Evolutionary conservation across 2,113 vertebrate species (phyloP).

Genomic region (Callopanchax toddi): DNA sequence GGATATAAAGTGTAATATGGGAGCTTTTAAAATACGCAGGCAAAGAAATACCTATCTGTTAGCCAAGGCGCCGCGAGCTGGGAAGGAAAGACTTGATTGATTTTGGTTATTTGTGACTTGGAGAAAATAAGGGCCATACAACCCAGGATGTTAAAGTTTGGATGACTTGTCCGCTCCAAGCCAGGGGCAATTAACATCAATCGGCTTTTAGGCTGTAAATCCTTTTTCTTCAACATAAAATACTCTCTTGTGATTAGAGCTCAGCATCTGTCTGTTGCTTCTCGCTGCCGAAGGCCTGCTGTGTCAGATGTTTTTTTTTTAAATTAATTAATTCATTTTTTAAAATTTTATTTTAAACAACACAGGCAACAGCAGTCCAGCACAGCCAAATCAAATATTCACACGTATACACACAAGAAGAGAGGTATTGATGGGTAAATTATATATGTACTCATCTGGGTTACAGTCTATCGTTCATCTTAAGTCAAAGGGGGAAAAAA

Average conservation of each 20-base stretch:
- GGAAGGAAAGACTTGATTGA: constrained; percentile 15
- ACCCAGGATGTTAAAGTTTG: neutral
- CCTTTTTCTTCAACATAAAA: neutral
- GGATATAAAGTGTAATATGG: no score
- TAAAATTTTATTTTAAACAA: no score
- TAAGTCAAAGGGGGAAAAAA: no score
- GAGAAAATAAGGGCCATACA: constrained; percentile 1
- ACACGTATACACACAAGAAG: no score
- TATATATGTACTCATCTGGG: no score
- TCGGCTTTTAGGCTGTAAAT: constrained; percentile 18
- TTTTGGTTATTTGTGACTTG: constrained; percentile 13
- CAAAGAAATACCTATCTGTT: constrained; percentile 37
- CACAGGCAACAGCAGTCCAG: no score
- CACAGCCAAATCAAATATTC: no score
- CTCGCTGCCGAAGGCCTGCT: constrained; percentile 19
- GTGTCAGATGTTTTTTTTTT: constrained; percentile 26
- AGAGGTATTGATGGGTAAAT: no score
- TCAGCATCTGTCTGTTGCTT: constrained; percentile 13
- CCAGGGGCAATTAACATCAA: neutral
- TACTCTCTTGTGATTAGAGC: neutral
- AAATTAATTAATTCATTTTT: no score
- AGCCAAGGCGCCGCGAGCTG: constrained; percentile 28
- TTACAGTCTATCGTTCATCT: no score
- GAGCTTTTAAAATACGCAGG: constrained; percentile 42
- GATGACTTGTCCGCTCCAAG: neutral